Evolutionary conservation across 1,140 invertebrate genomes (phyloP), one percentile per base, ranked within the genome.

Genomic region (Lutraria rhynchaena): DNA sequence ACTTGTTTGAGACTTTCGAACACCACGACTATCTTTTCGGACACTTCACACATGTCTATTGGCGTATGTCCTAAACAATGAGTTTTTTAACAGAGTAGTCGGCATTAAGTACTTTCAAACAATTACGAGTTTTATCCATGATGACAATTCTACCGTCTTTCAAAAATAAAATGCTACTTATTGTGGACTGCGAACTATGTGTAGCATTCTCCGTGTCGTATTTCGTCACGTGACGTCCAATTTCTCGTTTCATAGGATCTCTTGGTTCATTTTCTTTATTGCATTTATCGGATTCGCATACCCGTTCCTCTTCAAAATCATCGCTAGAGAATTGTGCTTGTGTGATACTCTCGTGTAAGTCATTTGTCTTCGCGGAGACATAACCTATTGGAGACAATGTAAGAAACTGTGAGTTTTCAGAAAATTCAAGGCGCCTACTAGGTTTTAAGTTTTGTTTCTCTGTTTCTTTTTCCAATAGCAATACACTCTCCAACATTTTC

Each of bases 41-140:
- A 53, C 19, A 17, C 24, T 55, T 35, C 17, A 31, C 69, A 55
- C 49, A 71, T 3, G 44, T 71, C 69, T 19, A 71, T 53, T 19
- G 69, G 69, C 19, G 22, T 55, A 9, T 22, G n/a, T 22, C 22
- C 11, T 35, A n/a, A 46, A 37, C 19, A 35, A 17, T n/a, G 7
- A 29, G 13, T 4, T 24, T 11, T 13, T n/a, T 0, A 17, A 71
- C 4, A 35, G 49, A 33, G 27, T 46, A 31, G 44, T 71, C 46
- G 13, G 17, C 1, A 35, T 57, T 57, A 3, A 53, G 35, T n/a
- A 71, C 49, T 35, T 33, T 71, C 27, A 57, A 46, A 19, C 9
- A 19, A 7, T 57, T 17, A 29, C 55, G 53, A 29, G 22, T 35
- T 41, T 35, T 3, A 29, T 71, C 69, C 35, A 33, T 27, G 17